A percentile compares a stretch with the other conserved stretches of the same genome.
Conservation (phyloP, 2,797 vertebrate genomes). For the Anabas testudineus region DNA sequence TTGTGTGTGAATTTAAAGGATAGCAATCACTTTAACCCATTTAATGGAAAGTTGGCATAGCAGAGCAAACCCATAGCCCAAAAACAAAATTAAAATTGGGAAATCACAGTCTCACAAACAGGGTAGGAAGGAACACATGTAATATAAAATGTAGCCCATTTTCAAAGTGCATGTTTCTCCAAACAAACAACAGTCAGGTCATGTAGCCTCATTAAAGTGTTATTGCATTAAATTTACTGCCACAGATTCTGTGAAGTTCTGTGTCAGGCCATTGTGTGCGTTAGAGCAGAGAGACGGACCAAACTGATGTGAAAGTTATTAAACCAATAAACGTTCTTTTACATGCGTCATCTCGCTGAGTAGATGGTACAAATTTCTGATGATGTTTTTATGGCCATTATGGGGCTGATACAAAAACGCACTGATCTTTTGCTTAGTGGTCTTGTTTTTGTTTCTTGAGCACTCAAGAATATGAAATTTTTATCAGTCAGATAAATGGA, state of each 20-base stretch:
- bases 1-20: slow-evolving; percentile 43
- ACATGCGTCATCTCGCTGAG: slow-evolving; percentile 37
- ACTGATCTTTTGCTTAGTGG: slow-evolving; percentile 1
- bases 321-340: slow-evolving; percentile 64
- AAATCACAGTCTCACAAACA: slow-evolving; percentile 16
- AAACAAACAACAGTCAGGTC: slow-evolving; percentile 33
- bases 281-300: slow-evolving; percentile 31
- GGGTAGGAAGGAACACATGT: slow-evolving; percentile 8
- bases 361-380: slow-evolving; percentile 33
- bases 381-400: slow-evolving; percentile 16
- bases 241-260: slow-evolving; percentile 14
- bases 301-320: slow-evolving; percentile 51
- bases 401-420: slow-evolving; percentile 38
- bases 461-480: neutral
- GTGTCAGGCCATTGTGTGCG: slow-evolving; percentile 31
- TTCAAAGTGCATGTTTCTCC: slow-evolving; percentile 27
- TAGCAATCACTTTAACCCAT: slow-evolving; percentile 19
- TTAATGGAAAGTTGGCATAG: slow-evolving; percentile 31
- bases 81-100: slow-evolving; percentile 29
- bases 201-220: slow-evolving; percentile 19
- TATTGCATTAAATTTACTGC: slow-evolving; percentile 40
- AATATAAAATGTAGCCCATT: slow-evolving; percentile 25
- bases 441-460: neutral
- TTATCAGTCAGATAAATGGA: neutral
- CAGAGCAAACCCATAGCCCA: slow-evolving; percentile 15